Percentiles rank a stretch among this genome's conserved stretches.
Conservation (phyloP, 1,140 invertebrate species). For the Drosophila bipectinata region DNA sequence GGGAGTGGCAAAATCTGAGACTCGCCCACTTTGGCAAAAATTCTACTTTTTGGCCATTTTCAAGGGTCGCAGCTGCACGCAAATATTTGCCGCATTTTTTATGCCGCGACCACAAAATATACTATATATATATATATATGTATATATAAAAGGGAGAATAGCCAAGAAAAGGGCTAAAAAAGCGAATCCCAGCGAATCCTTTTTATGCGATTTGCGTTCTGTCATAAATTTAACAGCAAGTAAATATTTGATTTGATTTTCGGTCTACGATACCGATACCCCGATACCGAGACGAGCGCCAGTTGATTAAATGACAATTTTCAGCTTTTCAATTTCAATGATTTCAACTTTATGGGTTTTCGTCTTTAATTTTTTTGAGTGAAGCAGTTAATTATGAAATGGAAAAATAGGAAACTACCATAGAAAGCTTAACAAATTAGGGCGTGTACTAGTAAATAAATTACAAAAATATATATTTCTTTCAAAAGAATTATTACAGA, state of each 20-base stretch:
- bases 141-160: no score
- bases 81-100: constrained; percentile 74
- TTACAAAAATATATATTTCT: no score
- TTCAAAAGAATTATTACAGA: no score
- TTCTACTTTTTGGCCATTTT: constrained; percentile 4
- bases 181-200: constrained; percentile 23
- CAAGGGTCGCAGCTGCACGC: constrained; percentile 58
- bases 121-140: no score
- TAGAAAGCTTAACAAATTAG: neutral
- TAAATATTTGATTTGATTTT: constrained; percentile 77
- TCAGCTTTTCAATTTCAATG: constrained; percentile 38
- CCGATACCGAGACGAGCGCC: constrained; percentile 8
- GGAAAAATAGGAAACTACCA: neutral
- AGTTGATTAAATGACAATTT: constrained; percentile 68
- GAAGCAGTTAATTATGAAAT: constrained; percentile 11
- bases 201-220: constrained; percentile 65
- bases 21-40: no score
- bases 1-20: constrained; percentile 1
- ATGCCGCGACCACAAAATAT: constrained; percentile 36
- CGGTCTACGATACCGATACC: constrained; percentile 1
- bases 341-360: constrained; percentile 32
- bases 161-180: neutral
- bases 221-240: constrained; percentile 75
- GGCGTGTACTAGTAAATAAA: neutral
- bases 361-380: neutral